Base-by-base conservation (phyloP, 2,888 invertebrate genomes). In the Erebia epiphron region DNA sequence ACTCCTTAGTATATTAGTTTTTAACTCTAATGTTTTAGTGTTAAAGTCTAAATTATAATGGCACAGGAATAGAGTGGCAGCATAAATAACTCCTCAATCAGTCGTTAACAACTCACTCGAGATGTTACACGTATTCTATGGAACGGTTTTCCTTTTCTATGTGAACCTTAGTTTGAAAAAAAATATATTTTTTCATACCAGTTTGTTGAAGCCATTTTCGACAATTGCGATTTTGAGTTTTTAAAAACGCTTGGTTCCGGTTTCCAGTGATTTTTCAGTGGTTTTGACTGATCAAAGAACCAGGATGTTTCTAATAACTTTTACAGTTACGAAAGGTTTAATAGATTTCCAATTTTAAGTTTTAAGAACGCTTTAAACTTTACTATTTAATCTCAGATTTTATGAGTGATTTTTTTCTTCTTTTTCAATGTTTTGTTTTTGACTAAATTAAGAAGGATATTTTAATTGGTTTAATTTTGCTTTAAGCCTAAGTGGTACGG, bases 51-150 rank as follows among this genome's bases (percentile, higher is more conserved):
- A 65, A 62, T 35, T 26, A 61, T 9, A 54, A 18, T 50, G 21
- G 13, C 14, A 62, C 21, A 49, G 35, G 35, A 8, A 50, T 64
- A 13, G 18, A 21, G n/a, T 41, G 50, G 65, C 54, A 52, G 75
- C 70, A 70, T 72, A 73, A 72, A 73, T 72, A 72, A 69, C 67
- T 67, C 70, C 61, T 70, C 79, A 81, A 83, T 82, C 84, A 87
- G 87, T 87, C 80, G 82, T 79, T 79, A 79, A 79, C 80, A 80
- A 77, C 75, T 82, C 80, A 75, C 77, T 76, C 80, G 49, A 78
- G 74, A 72, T 76, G 80, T 76, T 74, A 79, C 80, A 81, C 83
- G 83, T 74, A 72, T 75, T 70, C 18, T 62, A 61, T 16, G n/a
- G 21, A 13, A 62, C 46, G 21, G 49, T 49, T 62, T 62, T 21